These are phyloP conservation scores for Choloepus hoffmanni DNA, from an alignment of 2,113 vertebrate species.

Conservation along the genomic window DNA sequence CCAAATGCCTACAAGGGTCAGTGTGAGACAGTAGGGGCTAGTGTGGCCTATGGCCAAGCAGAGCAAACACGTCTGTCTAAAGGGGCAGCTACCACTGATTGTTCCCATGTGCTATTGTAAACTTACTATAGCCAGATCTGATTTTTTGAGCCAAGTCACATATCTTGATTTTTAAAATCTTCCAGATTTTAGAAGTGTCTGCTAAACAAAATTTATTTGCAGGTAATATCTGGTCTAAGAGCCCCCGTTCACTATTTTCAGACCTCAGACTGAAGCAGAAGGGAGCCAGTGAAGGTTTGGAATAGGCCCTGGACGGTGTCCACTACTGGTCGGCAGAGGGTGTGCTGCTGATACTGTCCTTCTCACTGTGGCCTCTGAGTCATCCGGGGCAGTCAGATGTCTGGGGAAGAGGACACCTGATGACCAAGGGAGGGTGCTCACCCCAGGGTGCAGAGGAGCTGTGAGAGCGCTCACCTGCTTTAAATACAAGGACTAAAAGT, in stretches of 20 bases:
- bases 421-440: not conserved
- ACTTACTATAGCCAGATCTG: not conserved
- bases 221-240: not conserved
- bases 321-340: not conserved
- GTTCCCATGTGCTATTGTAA: not conserved
- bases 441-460: not conserved
- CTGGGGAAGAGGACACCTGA: not conserved
- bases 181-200: not conserved
- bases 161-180: not conserved
- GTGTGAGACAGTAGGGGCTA: not conserved
- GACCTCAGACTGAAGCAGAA: not conserved
- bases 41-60: not conserved
- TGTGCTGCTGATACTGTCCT: rapidly evolving
- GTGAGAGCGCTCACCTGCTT: not conserved
- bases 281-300: not conserved
- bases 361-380: not conserved
- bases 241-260: not conserved
- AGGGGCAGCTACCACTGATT: not conserved
- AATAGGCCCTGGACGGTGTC: not conserved
- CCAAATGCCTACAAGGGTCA: not conserved
- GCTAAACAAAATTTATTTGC: not conserved
- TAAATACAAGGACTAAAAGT: not conserved
- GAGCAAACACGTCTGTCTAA: not conserved
- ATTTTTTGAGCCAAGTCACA: not conserved
- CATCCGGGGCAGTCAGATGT: not conserved